Base-by-base conservation (phyloP, 2,888 invertebrate genomes). In the Dusona sp. region DNA sequence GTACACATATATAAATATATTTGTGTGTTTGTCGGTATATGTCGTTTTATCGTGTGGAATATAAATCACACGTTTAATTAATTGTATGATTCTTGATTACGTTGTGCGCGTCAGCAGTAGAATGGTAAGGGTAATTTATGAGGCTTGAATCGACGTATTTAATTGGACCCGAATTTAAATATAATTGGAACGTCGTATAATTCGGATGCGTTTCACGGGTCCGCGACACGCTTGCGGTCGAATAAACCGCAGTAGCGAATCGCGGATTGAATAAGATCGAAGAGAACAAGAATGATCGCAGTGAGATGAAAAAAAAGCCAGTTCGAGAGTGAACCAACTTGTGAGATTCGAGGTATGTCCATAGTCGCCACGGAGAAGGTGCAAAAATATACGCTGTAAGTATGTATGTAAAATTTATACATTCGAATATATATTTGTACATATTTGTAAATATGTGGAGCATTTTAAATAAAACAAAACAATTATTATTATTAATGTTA, bases 11-110 rank as follows among this genome's bases (percentile, higher is more conserved):
- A 25, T 38, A 42, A 8, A 67, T 54, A 65, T 61, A 33, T 64
- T 45, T 64, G 13, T 38, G 19, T 13, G 42, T 75, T 36, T 22
- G 36, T n/a, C 42, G 42, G 13, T 73, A 73, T 70, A 83, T 36
- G 57, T 75, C 54, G 61, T 13, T 51, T n/a, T 51, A 36, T 38
- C 42, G 83, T 48, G 67, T 67, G 57, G 57, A 83, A 75, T 75
- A 79, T 80, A 83, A 74, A 79, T 83, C 86, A 79, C 77, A 38
- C 72, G 70, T 67, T 83, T 83, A 86, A 86, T 86, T 86, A 83
- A 86, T 83, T 67, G 79, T 77, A 54, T 74, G 33, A 75, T 70
- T 45, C 48, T 70, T 77, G 65, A 86, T 83, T 72, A 75, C 72
- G 70, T 83, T 73, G 74, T 83, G 51, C 51, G 25, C 68, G 73